Base-by-base conservation (phyloP, 2,113 vertebrate species). In the Anoplopoma fimbria region DNA sequence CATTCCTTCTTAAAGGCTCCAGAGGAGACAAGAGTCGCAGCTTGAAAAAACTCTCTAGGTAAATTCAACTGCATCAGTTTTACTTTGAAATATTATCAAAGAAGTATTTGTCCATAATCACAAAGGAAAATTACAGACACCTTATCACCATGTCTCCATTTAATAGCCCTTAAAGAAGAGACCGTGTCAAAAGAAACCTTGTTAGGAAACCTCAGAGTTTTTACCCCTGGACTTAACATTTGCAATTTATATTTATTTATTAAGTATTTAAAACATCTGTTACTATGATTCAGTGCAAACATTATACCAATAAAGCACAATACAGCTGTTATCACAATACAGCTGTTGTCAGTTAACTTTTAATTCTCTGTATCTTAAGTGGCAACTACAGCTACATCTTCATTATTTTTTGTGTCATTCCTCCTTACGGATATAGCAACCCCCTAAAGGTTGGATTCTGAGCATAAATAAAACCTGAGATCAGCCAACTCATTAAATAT, bases 1-100 rank as follows among this genome's bases (percentile, higher is more conserved):
- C 95, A 71, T 95, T 98, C 79, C 96, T 96, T 93, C 95, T 97
- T 85, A 97, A 97, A 95, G 93, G 95, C 75, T 96, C 96, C 79
- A 97, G 94, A 95, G 95, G 94, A 86, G 96, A 97, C 93, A 97
- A 96, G 93, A 96, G 96, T 83, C 95, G 95, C 91, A 97, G 95
- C 92, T 94, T 98, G 94, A 98, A 97, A 94, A 97, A 97, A 93
- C 92, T 97, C 49, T 97, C 96, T 83, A 95, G 96, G 97, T 97
- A 96, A 95, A 94, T 76, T 25, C 0, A 4, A 60, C 21, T 75
- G 10, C 62, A 40, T 60, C 14, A 69, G 1, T 19, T 65, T 15
- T 8, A 31, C 31, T 31, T 51, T 61, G n/a, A 49, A 60, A 23
- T 40, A 53, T 71, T 3, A 53, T 23, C 5, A 38, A 36, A 38